Base-by-base conservation (phyloP, 2,888 invertebrate genomes). In the Andrena haemorrhoa region DNA sequence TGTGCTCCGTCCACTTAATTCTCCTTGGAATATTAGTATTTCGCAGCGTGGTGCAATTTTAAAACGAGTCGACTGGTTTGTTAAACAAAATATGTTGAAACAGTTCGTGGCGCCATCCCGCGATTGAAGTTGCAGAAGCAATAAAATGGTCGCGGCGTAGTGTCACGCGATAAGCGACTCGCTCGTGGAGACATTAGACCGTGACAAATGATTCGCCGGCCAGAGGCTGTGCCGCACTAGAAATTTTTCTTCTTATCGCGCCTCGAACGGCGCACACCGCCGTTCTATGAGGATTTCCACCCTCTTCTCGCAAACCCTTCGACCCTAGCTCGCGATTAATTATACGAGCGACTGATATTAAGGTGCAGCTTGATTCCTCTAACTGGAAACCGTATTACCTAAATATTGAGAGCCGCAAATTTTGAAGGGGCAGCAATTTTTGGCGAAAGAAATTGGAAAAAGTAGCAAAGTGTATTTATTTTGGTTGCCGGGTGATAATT, bases 41-140 rank as follows among this genome's bases (percentile, higher is more conserved):
- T 4, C n/a, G 5, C 0, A 20, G 5, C 16, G 35, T 12, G 10
- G 1, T n/a, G 33, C 7, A 33, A 53, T 68, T 56, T 8, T 26
- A 10, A 56, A 26, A 10, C 10, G 8, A 8, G 12, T 12, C 33
- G 33, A 49, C 20, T 23, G 31, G 10, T 16, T 31, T 35, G 5
- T 31, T 1, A 29, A 23, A 41, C 4, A 3, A 10, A n/a, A 47
- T 69, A 49, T 35, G 56, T 64, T 26, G 4, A 29, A 23, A 51
- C 35, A 1, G 65, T 61, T 26, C 10, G 82, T 86, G 82, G 86
- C 84, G 84, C 82, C 87, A 84, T 84, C 84, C 63, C 58, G 71
- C 69, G 78, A 71, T 75, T 26, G 26, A 51, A 51, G n/a, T 61
- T 8, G 56, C 2, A 0, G 66, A 56, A 79, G 73, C 35, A 77